Base-by-base conservation (phyloP, 2,888 invertebrate species). In the Rotaria macrura region DNA sequence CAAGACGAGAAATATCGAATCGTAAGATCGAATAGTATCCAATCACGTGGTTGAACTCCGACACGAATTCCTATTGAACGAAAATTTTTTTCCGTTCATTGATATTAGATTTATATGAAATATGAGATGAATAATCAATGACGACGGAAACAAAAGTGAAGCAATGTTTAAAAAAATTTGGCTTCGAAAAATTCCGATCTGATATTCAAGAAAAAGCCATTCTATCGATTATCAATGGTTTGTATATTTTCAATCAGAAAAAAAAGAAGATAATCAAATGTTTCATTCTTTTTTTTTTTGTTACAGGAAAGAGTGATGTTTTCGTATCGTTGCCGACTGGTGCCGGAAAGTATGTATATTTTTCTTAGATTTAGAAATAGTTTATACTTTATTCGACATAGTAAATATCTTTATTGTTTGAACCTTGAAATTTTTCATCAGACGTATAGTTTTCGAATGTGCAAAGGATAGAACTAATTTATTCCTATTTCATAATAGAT, bases 241-340 rank as follows among this genome's bases (percentile, higher is more conserved):
- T 34, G 23, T 49, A 12, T 34, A 34, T 12, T 49, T 84, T 20
- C 5, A 20, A 17, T 1, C 4, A 14, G 43, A n/a, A 5, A 25
- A 14, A 83, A 49, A n/a, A 14, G 29, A n/a, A 83, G 6, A 47
- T 38, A 49, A 20, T 9, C 6, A 20, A 23, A 1, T 43, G 43
- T 43, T 43, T 7, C 43, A n/a, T n/a, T n/a, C n/a, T 43, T 43
- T 43, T 17, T 20, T 79, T 79, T 43, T 38, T 29, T 10, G 49
- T 84, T 65, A 52, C 49, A 92, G 92, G 91, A 9, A 88, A 94
- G 88, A 93, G 94, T 89, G 98, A 99, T 93, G 95, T 97, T 0
- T 96, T 95, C 90, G 94, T 99, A 23, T 96, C 95, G 87, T 97
- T 99, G 96, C 99, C 99, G 2, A 99, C 99, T 10, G 99, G 99